These are phyloP conservation scores for Dicyrtomina minuta DNA, from an alignment of 2,888 invertebrate species.

Conservation along the genomic window DNA sequence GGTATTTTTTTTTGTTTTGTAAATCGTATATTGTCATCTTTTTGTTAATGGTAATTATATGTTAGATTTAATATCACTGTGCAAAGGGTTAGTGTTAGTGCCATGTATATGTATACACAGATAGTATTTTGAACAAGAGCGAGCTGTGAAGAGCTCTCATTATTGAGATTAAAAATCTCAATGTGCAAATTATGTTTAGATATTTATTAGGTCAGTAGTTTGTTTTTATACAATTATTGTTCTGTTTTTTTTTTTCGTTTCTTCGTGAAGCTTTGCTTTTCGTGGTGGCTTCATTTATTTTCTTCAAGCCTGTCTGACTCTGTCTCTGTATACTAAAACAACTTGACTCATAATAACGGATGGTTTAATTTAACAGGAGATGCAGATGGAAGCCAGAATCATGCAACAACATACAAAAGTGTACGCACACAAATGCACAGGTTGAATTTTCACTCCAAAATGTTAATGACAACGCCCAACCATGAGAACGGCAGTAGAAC, in stretches of 20 bases:
- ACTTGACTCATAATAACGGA: slow-evolving; percentile 12
- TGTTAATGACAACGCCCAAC: slow-evolving; percentile 22
- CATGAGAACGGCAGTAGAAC: not conserved
- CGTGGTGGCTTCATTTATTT: not conserved
- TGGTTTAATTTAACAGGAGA: slow-evolving; percentile 14
- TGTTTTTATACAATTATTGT: slow-evolving; percentile 12
- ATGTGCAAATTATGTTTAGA: slow-evolving; percentile 6
- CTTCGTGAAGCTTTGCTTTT: not conserved
- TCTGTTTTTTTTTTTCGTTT: slow-evolving; percentile 12
- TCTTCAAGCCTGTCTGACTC: not conserved
- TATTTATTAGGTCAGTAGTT: slow-evolving; percentile 14
- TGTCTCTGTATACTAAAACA: not conserved
- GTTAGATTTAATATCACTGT: too few species aligned
- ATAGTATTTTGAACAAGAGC: too few species aligned
- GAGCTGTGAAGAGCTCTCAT: too few species aligned
- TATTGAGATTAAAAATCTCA: not conserved
- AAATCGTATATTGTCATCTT: too few species aligned
- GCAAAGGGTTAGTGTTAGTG: too few species aligned
- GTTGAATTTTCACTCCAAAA: slow-evolving; percentile 12
- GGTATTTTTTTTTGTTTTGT: too few species aligned
- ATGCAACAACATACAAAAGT: too few species aligned
- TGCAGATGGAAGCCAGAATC: too few species aligned
- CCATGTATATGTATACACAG: too few species aligned
- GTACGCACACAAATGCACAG: too few species aligned
- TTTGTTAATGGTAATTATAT: too few species aligned